Percentiles rank a stretch among this genome's conserved stretches.
Conservation (phyloP, 2,113 vertebrate species). For the Cyprinus carpio region DNA sequence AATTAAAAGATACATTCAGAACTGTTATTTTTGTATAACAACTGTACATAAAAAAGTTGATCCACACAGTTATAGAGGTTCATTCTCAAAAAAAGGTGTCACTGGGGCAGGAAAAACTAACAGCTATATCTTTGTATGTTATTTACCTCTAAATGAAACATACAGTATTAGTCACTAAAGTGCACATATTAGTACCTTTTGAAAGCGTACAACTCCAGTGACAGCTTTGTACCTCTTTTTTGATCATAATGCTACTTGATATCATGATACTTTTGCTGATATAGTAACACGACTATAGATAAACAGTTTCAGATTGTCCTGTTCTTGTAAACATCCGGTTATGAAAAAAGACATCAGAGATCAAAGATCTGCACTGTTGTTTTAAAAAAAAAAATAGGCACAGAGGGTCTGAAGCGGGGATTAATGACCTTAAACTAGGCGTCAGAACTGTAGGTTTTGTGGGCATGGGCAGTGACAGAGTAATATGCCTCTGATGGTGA, state of each 20-base stretch:
- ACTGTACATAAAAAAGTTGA: too few relatives aligned
- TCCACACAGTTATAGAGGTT: too few relatives aligned
- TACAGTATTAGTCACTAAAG: too few relatives aligned
- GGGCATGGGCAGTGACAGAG: neutral
- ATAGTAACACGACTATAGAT: neutral
- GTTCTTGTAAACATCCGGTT: neutral
- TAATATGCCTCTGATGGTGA: slow-evolving; percentile 42
- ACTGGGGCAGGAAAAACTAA: too few relatives aligned
- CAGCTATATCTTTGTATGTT: too few relatives aligned
- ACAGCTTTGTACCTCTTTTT: too few relatives aligned
- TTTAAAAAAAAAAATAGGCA: neutral
- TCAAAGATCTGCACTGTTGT: neutral
- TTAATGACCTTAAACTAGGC: neutral
- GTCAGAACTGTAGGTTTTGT: neutral
- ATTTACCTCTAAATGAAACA: too few relatives aligned
- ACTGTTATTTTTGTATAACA: neutral
- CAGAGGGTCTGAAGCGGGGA: neutral
- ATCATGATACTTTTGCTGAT: neutral
- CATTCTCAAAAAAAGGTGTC: too few relatives aligned
- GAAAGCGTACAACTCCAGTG: too few relatives aligned
- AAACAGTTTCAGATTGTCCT: neutral
- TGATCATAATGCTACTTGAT: too few relatives aligned
- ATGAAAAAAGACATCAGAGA: neutral
- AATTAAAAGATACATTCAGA: neutral
- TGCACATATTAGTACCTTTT: too few relatives aligned